Base-by-base conservation (phyloP, 1,140 invertebrate genomes). In the Euura lappo region DNA sequence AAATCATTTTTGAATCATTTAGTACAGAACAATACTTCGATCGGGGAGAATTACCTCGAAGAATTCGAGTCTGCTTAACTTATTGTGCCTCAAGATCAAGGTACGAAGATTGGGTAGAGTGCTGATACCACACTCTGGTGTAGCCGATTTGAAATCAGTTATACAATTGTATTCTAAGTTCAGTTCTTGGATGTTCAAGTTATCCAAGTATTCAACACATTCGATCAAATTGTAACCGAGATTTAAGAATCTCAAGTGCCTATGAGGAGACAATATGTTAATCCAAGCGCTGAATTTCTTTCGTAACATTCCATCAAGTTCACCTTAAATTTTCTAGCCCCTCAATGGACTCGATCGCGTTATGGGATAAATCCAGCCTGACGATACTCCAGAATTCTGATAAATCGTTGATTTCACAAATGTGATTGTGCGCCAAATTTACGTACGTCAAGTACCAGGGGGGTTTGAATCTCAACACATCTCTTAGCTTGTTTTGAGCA, bases 151-250 rank as follows among this genome's bases (percentile, higher is more conserved):
- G 45, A 80, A 81, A 3, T 75, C 77, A 2, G 72, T 75, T 74
- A 84, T 81, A 44, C 76, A 81, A 73, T 84, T 84, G 45, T 76
- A 79, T 66, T 83, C 79, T 67, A 84, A 74, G 74, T 83, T 82
- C 8, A 84, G 64, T 73, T 84, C 77, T 69, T 77, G 74, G 44
- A 84, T 80, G 71, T 79, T 80, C 46, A 82, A 45, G 68, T 74
- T 69, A 45, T 84, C 78, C 51, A 84, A 74, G 68, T 84, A 83
- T 72, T 78, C 76, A 1, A 83, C 78, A 42, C 60, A 71, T 71
- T 83, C 77, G 4, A 84, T 83, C 11, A 79, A 69, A 64, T 84
- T 84, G 13, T 81, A 80, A 0, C 81, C 81, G 10, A 84, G 71
- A 75, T 84, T 79, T 44, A 84, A 73, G 6, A 79, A 80, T 13